A percentile compares a stretch with the other conserved stretches of the same genome.
These are phyloP conservation scores for Eupithecia vulgata DNA, from an alignment of 2,888 invertebrate genomes.

Conservation along the genomic window DNA sequence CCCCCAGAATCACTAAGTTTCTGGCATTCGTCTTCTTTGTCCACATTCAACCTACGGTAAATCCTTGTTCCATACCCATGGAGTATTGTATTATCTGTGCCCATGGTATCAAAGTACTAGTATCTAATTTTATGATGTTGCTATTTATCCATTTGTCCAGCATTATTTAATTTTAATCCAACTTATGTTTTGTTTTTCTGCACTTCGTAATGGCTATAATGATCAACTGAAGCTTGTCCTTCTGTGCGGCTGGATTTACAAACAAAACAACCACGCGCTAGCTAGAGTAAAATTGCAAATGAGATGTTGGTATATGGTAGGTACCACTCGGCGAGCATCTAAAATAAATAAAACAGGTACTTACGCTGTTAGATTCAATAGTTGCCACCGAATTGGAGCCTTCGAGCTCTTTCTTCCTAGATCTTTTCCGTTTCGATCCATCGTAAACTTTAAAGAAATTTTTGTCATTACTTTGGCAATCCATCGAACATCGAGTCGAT, in stretches of 20 bases:
- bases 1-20: neutral
- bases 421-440: constrained; percentile 65
- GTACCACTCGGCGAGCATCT: neutral
- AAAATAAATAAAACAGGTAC: constrained; percentile 46
- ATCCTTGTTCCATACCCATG: too few species aligned
- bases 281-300: neutral
- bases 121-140: too few species aligned
- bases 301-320: neutral
- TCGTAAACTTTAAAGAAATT: constrained; percentile 77
- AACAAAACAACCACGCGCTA: neutral
- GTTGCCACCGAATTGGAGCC: constrained; percentile 65
- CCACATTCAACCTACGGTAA: neutral
- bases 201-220: too few species aligned
- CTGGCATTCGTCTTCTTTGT: neutral
- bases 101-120: too few species aligned
- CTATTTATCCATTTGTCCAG: too few species aligned
- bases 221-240: neutral
- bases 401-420: constrained; percentile 64
- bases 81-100: too few species aligned
- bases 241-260: neutral
- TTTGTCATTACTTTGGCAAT: constrained; percentile 74
- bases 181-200: too few species aligned
- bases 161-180: too few species aligned
- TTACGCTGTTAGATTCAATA: constrained; percentile 72
- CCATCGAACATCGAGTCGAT: constrained; percentile 58